Percentiles rank a stretch among this genome's conserved stretches.
Conservation (phyloP, 2,888 invertebrate genomes). For the Coecobrya sp. region DNA sequence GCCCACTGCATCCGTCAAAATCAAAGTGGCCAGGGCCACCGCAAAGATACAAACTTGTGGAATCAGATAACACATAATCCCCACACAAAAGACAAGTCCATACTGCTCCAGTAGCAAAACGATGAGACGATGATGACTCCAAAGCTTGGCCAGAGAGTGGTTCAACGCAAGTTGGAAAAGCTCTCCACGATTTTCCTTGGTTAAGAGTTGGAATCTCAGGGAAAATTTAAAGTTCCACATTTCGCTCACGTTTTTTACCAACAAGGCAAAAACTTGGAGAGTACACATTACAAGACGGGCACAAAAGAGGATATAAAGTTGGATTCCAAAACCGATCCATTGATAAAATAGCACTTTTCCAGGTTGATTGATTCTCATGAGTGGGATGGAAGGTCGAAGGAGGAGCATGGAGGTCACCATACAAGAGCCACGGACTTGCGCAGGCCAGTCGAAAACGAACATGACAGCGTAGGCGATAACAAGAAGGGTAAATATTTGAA, state of each 20-base stretch:
- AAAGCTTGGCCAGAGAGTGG: slow-evolving; percentile 70
- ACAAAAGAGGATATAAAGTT: slow-evolving; percentile 38
- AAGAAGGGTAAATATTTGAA: neutral
- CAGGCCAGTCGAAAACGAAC: slow-evolving; percentile 35
- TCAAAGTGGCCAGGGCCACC: neutral
- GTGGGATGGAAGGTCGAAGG: slow-evolving; percentile 10
- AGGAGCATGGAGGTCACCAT: slow-evolving; percentile 22
- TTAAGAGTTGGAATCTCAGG: slow-evolving; percentile 67
- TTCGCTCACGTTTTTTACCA: slow-evolving; percentile 74
- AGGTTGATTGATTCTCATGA: neutral
- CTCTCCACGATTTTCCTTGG: slow-evolving; percentile 61
- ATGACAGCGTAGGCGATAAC: neutral
- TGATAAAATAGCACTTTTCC: slow-evolving; percentile 9
- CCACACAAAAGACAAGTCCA: slow-evolving; percentile 60
- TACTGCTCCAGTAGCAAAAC: slow-evolving; percentile 66
- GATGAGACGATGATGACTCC: slow-evolving; percentile 78
- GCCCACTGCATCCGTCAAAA: neutral
- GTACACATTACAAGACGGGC: slow-evolving; percentile 24
- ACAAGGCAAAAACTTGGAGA: slow-evolving; percentile 70
- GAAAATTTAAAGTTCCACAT: slow-evolving; percentile 84
- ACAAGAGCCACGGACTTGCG: neutral
- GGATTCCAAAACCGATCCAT: slow-evolving; percentile 34
- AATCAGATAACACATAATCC: slow-evolving; percentile 34
- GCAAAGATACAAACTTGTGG: slow-evolving; percentile 44
- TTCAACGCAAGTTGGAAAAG: slow-evolving; percentile 60